Evolutionary conservation across 2,888 invertebrate species (phyloP).

Genomic region (Rotaria sp.): DNA sequence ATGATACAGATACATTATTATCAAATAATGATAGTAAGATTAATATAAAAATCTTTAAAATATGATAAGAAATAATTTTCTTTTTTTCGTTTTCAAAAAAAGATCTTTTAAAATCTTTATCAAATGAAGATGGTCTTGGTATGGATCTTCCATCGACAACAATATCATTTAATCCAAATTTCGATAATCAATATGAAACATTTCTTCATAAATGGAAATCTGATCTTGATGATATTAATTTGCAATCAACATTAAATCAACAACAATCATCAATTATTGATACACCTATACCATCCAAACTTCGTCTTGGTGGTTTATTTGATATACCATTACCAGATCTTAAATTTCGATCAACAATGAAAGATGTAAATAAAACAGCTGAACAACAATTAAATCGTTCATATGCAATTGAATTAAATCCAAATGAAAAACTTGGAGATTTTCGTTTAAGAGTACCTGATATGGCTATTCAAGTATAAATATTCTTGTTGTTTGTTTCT

Average conservation of each 20-base stretch:
- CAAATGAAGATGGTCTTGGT: not conserved
- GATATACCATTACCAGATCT: not conserved
- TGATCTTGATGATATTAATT: not conserved
- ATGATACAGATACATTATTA: not conserved
- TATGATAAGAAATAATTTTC: not conserved
- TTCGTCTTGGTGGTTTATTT: not conserved
- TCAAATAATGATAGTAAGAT: not conserved
- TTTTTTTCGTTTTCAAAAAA: not conserved
- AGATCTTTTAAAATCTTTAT: not conserved
- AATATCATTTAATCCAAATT: not conserved
- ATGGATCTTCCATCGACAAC: not conserved
- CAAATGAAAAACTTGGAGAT: not conserved
- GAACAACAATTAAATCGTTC: not conserved
- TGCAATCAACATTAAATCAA: not conserved
- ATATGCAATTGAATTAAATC: conserved; percentile 20
- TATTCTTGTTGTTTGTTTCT: not conserved
- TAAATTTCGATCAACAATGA: not conserved
- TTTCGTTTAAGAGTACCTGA: conserved; percentile 1
- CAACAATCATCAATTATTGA: not conserved
- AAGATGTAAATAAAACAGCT: not conserved
- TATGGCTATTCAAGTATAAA: not conserved
- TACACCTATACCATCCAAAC: not conserved
- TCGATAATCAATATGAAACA: not conserved
- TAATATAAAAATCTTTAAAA: not conserved
- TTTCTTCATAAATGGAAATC: not conserved